Percentiles rank a stretch among this genome's conserved stretches.
Conservation (phyloP, 53 echinoderm and acorn worm species). For the Glandiceps talaboti region DNA sequence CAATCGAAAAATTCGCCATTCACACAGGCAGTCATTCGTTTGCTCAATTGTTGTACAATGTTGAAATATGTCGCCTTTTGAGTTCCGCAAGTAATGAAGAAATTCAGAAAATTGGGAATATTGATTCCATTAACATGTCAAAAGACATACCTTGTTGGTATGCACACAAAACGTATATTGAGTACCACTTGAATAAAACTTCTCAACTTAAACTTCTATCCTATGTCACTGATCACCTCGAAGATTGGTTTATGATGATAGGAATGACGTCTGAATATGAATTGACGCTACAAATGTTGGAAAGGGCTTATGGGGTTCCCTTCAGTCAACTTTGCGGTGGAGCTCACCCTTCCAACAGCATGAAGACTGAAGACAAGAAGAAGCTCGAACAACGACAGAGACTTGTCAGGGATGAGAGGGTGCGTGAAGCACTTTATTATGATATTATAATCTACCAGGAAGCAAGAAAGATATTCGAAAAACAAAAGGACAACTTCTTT, state of each 20-base stretch:
- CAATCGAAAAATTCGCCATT: background rate
- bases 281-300: background rate
- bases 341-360: background rate
- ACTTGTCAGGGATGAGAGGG: background rate
- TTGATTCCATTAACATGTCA: background rate
- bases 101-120: background rate
- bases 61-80: background rate
- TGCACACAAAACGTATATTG: background rate
- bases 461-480: background rate
- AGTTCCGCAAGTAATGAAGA: background rate
- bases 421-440: background rate
- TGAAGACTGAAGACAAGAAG: background rate
- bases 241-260: background rate
- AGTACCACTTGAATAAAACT: background rate
- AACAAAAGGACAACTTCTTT: background rate
- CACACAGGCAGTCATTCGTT: background rate
- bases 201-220: background rate
- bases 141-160: background rate
- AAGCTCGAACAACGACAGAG: background rate
- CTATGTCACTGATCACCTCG: background rate
- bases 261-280: background rate
- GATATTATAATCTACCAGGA: background rate
- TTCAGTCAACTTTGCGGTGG: background rate
- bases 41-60: background rate
- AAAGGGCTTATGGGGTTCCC: background rate